Evolutionary conservation across 2,888 invertebrate genomes (phyloP).

Genomic region (Xestoiulus laeticollis): DNA sequence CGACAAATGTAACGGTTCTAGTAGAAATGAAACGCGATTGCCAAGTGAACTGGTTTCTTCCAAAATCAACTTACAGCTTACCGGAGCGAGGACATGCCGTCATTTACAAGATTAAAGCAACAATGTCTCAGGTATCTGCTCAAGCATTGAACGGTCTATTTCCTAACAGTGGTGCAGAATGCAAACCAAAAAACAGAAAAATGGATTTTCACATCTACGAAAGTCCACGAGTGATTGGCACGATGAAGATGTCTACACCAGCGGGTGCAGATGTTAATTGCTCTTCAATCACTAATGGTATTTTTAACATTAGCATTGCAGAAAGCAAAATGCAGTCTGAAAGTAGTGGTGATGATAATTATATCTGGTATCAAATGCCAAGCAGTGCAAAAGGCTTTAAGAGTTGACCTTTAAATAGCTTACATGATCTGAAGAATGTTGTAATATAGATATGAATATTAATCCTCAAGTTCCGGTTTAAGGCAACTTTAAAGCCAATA

Average conservation of each 20-base stretch:
- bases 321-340: background rate
- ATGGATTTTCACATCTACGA: background rate
- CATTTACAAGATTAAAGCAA: background rate
- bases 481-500: too few relatives aligned
- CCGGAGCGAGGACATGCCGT: background rate
- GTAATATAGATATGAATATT: too few relatives aligned
- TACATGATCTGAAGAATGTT: too few relatives aligned
- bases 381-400: background rate
- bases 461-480: too few relatives aligned
- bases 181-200: background rate
- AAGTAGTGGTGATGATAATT: background rate
- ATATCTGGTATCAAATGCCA: slow-evolving; percentile 47
- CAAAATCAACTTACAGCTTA: slow-evolving; percentile 37
- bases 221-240: background rate
- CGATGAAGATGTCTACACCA: background rate
- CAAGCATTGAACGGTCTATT: background rate
- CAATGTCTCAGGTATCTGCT: background rate
- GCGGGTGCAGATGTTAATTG: background rate
- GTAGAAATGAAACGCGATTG: slow-evolving; percentile 38
- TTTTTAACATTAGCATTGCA: background rate
- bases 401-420: slow-evolving; percentile 22
- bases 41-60: slow-evolving; percentile 46
- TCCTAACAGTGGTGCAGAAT: background rate
- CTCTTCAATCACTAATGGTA: background rate
- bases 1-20: slow-evolving; percentile 34